Evolutionary conservation across 2,888 invertebrate species (phyloP), one percentile per base, ranked within the genome.

Genomic region (Macaria notata): DNA sequence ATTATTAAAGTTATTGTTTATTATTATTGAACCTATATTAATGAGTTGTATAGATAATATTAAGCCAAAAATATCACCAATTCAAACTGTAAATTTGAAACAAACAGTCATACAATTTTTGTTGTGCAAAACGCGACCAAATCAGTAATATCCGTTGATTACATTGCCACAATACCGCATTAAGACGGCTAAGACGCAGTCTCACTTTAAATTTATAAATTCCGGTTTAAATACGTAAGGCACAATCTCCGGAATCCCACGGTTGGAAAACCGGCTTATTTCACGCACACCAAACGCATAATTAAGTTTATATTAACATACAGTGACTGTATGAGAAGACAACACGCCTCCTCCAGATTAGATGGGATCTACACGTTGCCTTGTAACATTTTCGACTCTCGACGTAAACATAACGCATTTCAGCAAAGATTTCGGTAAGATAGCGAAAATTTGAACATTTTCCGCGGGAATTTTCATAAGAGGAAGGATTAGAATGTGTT

Each of bases 251-350:
- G 69, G 73, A 63, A 66, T 75, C 70, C 68, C 61, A 52, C 51
- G 65, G 67, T 67, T 67, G 69, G 66, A 66, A 71, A 68, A 70
- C 64, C 49, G 70, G 85, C 82, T 83, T 81, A 83, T 79, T 83
- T 81, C 73, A 81, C 84, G 83, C 82, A 79, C 78, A 77, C 78
- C 71, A 83, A 86, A 84, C 83, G 81, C 81, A 86, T 86, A 88
- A 87, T 87, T 87, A 87, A 86, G 83, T 79, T 81, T 80, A 70
- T 81, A 84, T 86, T 84, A 84, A 80, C 85, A 81, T 81, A 82
- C 71, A 71, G 69, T 63, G 56, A 62, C 29, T 64, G 57, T 61
- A 56, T 54, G 61, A 54, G 54, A 54, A 61, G 61, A 70, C 68
- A 69, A 73, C 68, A 70, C 68, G 68, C 63, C 65, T 63, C 62